These are phyloP conservation scores for Oscarella lobularis DNA, from an alignment of 37 sponge, comb jelly and placozoan genomes.

Conservation along the genomic window DNA sequence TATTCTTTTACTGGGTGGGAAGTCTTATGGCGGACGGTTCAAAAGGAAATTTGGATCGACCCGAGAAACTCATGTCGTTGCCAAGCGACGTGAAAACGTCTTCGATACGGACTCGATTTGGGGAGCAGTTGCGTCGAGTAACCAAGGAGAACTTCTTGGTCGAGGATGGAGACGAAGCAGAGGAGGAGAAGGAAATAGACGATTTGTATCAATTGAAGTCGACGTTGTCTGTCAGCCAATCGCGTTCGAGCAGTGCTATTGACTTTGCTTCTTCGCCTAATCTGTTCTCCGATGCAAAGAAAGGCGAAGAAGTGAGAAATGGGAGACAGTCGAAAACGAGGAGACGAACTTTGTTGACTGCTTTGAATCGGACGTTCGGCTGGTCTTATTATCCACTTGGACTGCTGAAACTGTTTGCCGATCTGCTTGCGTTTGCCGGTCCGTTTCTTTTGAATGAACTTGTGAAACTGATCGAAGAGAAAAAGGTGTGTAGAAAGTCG, in stretches of 20 bases:
- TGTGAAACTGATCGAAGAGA: constrained; percentile 74
- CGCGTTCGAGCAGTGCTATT: neutral
- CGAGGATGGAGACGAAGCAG: constrained; percentile 11
- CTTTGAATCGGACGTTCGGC: constrained; percentile 79
- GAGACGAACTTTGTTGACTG: constrained; percentile 28
- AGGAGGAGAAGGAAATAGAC: too few relatives aligned
- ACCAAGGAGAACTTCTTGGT: neutral
- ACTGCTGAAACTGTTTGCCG: constrained; percentile 59
- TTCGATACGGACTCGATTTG: constrained; percentile 25
- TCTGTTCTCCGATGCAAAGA: neutral
- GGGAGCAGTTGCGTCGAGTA: neutral
- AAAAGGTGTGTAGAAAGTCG: constrained; percentile 17
- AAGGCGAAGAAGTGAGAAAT: neutral
- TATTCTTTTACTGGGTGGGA: constrained; percentile 71
- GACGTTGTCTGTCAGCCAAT: neutral
- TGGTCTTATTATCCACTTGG: constrained; percentile 85
- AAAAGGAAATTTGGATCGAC: constrained; percentile 24
- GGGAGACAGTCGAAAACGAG: neutral
- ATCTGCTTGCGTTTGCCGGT: constrained; percentile 72
- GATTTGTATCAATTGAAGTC: neutral
- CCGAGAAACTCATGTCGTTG: constrained; percentile 38
- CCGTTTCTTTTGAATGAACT: constrained; percentile 77
- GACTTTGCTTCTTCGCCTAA: neutral
- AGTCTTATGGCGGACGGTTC: constrained; percentile 58
- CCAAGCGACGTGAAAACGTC: constrained; percentile 36